These are phyloP conservation scores for Valencia hispanica DNA, from an alignment of 2,797 vertebrate species.

Conservation along the genomic window DNA sequence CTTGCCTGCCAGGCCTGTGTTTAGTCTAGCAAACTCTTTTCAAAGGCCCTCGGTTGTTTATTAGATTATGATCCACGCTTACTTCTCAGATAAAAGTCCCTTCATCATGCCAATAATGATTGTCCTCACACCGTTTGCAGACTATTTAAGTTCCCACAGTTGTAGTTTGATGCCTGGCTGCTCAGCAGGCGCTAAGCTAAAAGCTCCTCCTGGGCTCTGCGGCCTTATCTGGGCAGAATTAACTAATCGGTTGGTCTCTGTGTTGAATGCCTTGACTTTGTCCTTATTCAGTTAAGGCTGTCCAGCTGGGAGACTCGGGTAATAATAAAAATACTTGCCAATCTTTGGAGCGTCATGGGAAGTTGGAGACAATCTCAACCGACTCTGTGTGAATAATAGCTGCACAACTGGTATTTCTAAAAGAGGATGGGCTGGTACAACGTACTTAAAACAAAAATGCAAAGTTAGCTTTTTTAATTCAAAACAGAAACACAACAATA, in stretches of 20 bases:
- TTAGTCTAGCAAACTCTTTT: constrained; percentile 59
- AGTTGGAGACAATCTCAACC: constrained; percentile 10
- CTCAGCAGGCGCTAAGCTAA: constrained; percentile 25
- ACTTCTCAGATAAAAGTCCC: constrained; percentile 56
- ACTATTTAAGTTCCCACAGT: constrained; percentile 61
- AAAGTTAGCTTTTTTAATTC: background rate
- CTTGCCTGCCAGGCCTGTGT: constrained; percentile 46
- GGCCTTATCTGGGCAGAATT: constrained; percentile 39
- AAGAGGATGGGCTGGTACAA: background rate
- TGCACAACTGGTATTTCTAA: background rate
- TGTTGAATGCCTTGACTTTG: constrained; percentile 25
- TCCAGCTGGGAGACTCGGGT: background rate
- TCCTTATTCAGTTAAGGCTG: constrained; percentile 4
- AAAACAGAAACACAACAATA: background rate
- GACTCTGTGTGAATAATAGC: background rate
- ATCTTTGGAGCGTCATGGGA: background rate
- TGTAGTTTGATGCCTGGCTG: constrained; percentile 42
- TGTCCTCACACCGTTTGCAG: constrained; percentile 50
- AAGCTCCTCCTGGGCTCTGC: constrained; percentile 32
- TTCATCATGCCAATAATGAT: constrained; percentile 54
- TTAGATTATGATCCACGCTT: constrained; percentile 64
- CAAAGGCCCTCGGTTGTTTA: constrained; percentile 56
- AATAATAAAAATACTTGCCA: background rate
- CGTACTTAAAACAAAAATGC: background rate
- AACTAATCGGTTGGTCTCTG: constrained; percentile 40